Base-by-base conservation (phyloP, 2,888 invertebrate genomes). In the Trachelus troglodyta region DNA sequence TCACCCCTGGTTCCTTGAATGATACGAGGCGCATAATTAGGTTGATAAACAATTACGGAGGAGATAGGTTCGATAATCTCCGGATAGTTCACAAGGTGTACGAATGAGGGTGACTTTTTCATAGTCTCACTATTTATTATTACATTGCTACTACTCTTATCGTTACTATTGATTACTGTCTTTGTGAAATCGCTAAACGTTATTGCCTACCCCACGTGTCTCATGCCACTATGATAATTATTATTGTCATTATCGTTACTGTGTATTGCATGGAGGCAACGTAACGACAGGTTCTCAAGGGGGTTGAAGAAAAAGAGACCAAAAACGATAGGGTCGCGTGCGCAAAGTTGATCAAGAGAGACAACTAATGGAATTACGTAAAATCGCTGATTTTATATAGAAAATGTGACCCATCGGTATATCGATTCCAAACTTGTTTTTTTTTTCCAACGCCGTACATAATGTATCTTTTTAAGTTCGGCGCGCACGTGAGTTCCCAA, bases 111-210 rank as follows among this genome's bases (percentile, higher is more conserved):
- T 56, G 56, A 23, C 56, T 23, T 23, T 56, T 56, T 23, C 56
- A 81, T 83, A 83, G 85, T 79, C 76, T 80, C 75, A 82, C 80
- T 87, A 86, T 86, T 86, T 85, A 85, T 85, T 85, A 77, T 69
- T 80, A 78, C 77, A 77, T 79, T 80, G 79, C 23, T 79, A 78
- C 81, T 73, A 74, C 71, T 77, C 85, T 76, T 76, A 77, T 77
- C 75, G 73, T 80, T 79, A 79, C 81, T 77, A 80, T 73, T 79
- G 56, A 56, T 30, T 71, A 12, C 12, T 31, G 33, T 71, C 71
- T 71, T 71, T 11, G 71, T 71, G 71, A 71, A 31, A 34, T 33
- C 12, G 71, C 31, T 31, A 71, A 71, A 56, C 56, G 23, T 56
- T 23, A 9, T 56, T 56, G 56, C 56, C 56, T 56, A 23, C 1